Conservation (phyloP, 2,888 invertebrate genomes). For the Cephus rjabovi region DNA sequence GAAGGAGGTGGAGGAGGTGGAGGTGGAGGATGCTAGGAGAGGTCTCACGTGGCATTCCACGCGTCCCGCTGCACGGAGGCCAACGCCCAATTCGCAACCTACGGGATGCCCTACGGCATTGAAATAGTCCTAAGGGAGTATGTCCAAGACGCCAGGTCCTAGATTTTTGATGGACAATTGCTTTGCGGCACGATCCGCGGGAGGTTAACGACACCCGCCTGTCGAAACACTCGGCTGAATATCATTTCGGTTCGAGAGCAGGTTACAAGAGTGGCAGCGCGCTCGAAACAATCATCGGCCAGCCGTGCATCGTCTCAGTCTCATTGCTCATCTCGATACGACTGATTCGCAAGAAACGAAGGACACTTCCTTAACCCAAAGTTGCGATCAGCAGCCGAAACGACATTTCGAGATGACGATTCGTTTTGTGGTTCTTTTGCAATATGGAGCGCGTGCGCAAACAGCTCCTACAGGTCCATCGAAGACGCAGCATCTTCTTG, state of each 20-base stretch:
- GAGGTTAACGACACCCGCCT: constrained; percentile 61
- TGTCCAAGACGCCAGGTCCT: constrained; percentile 21
- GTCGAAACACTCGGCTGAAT: constrained; percentile 59
- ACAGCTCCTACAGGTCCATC: too few species aligned
- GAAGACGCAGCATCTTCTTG: too few species aligned
- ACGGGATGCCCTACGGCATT: constrained; percentile 30
- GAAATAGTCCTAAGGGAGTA: constrained; percentile 40
- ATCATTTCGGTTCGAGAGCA: constrained; percentile 45
- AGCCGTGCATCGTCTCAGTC: neutral
- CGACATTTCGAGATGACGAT: too few species aligned
- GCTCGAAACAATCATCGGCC: constrained; percentile 15
- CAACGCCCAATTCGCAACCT: constrained; percentile 59
- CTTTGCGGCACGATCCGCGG: constrained; percentile 43
- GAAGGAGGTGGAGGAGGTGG: constrained; percentile 11
- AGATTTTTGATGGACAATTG: constrained; percentile 53
- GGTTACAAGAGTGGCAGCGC: constrained; percentile 25
- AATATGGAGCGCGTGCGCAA: too few species aligned
- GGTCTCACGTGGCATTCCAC: constrained; percentile 17
- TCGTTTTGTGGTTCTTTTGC: too few species aligned
- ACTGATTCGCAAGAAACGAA: too few species aligned
- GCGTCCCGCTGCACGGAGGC: constrained; percentile 33
- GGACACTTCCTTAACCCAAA: too few species aligned
- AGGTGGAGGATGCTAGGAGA: constrained; percentile 9
- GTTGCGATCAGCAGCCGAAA: too few species aligned
- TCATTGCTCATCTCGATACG: too few species aligned